Conservation (phyloP, 2,797 vertebrate species). For the Labeo calbasu region DNA sequence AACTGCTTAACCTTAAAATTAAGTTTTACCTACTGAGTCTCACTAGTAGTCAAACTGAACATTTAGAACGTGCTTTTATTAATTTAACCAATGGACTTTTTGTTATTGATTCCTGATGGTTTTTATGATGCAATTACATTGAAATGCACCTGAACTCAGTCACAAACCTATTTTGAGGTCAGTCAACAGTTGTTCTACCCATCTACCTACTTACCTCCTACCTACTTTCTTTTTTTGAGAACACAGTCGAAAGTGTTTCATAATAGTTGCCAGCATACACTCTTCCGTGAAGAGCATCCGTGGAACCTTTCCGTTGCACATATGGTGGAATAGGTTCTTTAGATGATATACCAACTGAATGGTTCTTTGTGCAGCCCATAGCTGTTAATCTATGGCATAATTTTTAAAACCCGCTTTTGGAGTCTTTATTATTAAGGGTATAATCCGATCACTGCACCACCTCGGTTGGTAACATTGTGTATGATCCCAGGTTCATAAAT, state of each 20-base stretch:
- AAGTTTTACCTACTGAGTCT: not conserved
- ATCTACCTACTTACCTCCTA: conserved; percentile 23
- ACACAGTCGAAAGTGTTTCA: not conserved
- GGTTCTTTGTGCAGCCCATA: not conserved
- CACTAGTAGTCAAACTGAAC: no score
- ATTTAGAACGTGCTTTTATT: not conserved
- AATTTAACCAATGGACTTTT: not conserved
- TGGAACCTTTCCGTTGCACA: not conserved
- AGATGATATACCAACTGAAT: not conserved
- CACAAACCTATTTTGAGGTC: conserved; percentile 25
- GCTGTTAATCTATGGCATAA: not conserved
- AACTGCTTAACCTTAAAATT: not conserved
- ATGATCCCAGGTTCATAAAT: conserved; percentile 6
- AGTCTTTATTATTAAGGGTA: not conserved
- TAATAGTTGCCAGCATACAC: not conserved
- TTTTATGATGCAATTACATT: conserved; percentile 21
- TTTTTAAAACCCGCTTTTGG: not conserved
- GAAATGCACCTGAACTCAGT: conserved; percentile 25
- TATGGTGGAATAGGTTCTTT: not conserved
- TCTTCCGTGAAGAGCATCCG: not conserved
- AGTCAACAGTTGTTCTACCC: conserved; percentile 32
- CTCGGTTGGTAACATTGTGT: not conserved
- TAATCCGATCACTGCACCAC: not conserved
- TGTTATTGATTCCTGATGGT: not conserved
- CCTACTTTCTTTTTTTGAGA: not conserved